Conservation (phyloP, 2,113 vertebrate species). For the Lichenostomus cassidix region DNA sequence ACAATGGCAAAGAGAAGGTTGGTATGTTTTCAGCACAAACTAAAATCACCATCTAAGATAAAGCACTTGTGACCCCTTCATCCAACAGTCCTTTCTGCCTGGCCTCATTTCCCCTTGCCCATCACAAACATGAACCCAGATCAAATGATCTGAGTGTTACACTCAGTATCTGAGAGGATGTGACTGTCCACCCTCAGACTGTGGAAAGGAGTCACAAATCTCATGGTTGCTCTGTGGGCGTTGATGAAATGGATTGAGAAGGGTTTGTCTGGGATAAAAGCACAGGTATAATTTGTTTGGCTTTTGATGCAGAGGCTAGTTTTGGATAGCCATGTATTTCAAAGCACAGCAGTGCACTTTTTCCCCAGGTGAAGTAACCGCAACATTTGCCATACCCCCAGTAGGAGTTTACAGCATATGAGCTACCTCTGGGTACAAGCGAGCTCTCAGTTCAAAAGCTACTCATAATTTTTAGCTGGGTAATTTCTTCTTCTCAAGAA, state of each 20-base stretch:
- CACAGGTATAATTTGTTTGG: neutral
- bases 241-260: neutral
- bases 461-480: neutral
- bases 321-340: neutral
- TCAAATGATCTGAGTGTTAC: neutral
- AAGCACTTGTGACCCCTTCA: neutral
- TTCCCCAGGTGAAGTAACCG: neutral
- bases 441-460: neutral
- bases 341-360: neutral
- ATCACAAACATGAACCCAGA: neutral
- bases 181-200: neutral
- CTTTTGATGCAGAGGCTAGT: neutral
- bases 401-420: neutral
- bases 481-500: neutral
- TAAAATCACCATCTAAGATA: neutral
- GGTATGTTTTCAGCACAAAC: neutral
- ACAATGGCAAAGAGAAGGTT: neutral
- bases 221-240: neutral
- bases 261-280: neutral
- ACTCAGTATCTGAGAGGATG: neutral
- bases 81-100: neutral
- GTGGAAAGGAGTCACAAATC: neutral
- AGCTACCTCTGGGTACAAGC: neutral
- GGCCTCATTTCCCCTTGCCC: neutral
- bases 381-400: neutral